These are phyloP conservation scores for Rattus rattus DNA, from an alignment of 2,113 vertebrate genomes.

Conservation along the genomic window DNA sequence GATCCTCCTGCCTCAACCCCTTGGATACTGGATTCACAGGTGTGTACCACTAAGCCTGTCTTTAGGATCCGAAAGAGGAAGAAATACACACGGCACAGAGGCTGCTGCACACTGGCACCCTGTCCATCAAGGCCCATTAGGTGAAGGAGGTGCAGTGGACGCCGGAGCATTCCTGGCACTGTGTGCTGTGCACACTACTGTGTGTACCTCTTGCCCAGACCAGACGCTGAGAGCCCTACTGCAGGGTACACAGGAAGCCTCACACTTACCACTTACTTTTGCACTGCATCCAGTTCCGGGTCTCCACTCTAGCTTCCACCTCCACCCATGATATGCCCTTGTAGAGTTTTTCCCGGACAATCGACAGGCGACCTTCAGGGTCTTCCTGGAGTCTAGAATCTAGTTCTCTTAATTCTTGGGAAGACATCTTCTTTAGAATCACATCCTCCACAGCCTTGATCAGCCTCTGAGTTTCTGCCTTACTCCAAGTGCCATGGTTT, in stretches of 20 bases:
- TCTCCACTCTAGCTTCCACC: constrained; percentile 85
- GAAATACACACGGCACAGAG: background rate
- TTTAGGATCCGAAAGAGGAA: background rate
- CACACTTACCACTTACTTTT: constrained; percentile 88
- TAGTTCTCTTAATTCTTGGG: background rate
- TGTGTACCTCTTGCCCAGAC: background rate
- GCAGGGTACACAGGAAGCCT: background rate
- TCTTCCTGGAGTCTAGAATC: background rate
- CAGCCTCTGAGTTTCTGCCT: constrained; percentile 81
- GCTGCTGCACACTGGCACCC: too few species aligned
- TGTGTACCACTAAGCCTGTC: background rate
- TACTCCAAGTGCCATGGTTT: constrained; percentile 85
- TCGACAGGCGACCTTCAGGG: background rate
- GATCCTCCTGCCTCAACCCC: background rate
- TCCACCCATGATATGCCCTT: constrained; percentile 85
- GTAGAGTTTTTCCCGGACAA: constrained; percentile 79
- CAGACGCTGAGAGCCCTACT: fast-evolving
- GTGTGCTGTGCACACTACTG: fast-evolving
- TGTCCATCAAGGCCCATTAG: fast-evolving
- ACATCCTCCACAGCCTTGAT: constrained; percentile 83
- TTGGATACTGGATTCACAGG: background rate
- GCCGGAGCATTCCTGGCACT: fast-evolving
- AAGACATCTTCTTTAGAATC: constrained; percentile 79
- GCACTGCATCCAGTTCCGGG: constrained; percentile 87
- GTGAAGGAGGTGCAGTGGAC: fast-evolving